Evolutionary conservation across 2,888 invertebrate species (phyloP), one percentile per base, ranked within the genome.

Genomic region (Disparrhopalites patrizii): DNA sequence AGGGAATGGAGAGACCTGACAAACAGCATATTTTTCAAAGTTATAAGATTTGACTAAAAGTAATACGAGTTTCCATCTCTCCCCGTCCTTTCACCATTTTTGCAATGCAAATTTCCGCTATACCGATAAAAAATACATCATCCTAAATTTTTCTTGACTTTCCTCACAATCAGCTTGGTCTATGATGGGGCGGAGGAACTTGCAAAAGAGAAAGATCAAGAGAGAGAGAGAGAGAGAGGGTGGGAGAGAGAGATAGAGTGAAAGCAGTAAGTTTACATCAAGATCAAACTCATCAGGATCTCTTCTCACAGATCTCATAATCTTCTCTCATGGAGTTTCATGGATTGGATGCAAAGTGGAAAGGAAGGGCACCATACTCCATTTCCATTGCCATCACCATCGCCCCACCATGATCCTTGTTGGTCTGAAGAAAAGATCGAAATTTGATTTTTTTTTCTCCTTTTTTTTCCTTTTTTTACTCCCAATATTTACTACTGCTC

Each of bases 41-140:
- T n/a, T n/a, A n/a, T n/a, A n/a, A n/a, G n/a, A n/a, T n/a, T n/a
- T n/a, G n/a, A n/a, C n/a, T n/a, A n/a, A n/a, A 47, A 47, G 47
- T 18, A 47, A 47, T 47, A 25, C 47, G 20, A 47, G 25, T 3
- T 20, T 23, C 23, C 23, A 23, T 47, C 20, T 47, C 10, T n/a
- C n/a, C 25, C 25, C 15, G 40, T 40, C 25, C 20, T 47, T 20
- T n/a, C n/a, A 23, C 25, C 15, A 18, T 40, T 23, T 47, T 47
- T 47, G 23, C 47, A 47, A 20, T 47, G 47, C 47, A 47, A 47
- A 47, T 47, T 47, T 47, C 47, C n/a, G n/a, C n/a, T n/a, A n/a
- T n/a, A n/a, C n/a, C n/a, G n/a, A n/a, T n/a, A n/a, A n/a, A n/a
- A 47, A 47, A 47, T 23, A 47, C 20, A 47, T 47, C 47, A 18